Base-by-base conservation (phyloP, 2,113 vertebrate species). In the Halcyon senegalensis region DNA sequence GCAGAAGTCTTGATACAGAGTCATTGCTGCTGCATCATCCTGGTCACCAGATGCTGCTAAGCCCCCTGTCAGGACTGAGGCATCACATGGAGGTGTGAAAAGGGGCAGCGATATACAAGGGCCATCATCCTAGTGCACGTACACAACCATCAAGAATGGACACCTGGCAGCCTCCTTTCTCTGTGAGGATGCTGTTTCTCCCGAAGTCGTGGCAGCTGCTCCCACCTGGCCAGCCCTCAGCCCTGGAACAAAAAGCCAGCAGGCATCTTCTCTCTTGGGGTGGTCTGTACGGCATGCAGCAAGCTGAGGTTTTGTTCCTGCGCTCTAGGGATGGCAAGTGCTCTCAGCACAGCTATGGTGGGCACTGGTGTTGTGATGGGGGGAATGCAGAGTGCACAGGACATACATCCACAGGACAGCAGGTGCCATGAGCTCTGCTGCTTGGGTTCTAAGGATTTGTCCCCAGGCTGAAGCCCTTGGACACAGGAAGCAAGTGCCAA, bases 341-440 rank as follows among this genome's bases (percentile, higher is more conserved):
- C 55, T 70, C 16, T 59, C 50, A 37, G 18, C 1, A 23, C 20
- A 31, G 53, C 44, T 69, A 9, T 7, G 10, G 51, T 28, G 27
- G 51, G 31, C 50, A 28, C 31, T 5, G 3, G 16, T 0, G 0
- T 8, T 3, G 0, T 24, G 53, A 51, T 16, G 48, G 6, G 10
- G 13, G 39, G 28, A 80, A 19, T 4, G 31, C 41, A 86, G 59
- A 76, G 44, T 15, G 86, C 43, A 43, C 30, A 80, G n/a, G 43
- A 89, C 41, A 53, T 24, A 11, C 0, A 0, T 41, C 28, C 60
- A 37, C 25, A 23, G 56, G 25, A 72, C 12, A 55, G 16, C 9
- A 50, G 64, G 35, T 1, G 3, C 33, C 73, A 60, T 0, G 0
- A 82, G 17, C 13, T 82, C 35, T 68, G 23, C 31, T 51, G n/a